These are phyloP conservation scores for Marronus borbonicus DNA, from an alignment of 2,888 invertebrate genomes.

Conservation along the genomic window DNA sequence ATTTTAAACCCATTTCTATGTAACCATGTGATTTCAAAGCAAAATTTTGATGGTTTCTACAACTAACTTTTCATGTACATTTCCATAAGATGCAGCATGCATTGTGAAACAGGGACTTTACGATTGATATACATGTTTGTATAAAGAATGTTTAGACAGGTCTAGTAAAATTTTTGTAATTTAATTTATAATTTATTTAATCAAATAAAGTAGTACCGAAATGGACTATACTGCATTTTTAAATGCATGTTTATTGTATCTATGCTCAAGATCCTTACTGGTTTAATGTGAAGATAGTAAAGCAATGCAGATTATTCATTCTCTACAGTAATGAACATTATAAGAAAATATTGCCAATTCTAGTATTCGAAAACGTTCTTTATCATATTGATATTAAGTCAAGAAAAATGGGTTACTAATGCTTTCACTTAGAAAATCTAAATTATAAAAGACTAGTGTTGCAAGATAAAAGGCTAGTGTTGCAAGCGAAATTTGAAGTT, in stretches of 20 bases:
- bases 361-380: background rate
- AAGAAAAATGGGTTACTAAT: background rate
- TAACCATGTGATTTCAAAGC: slow-evolving; percentile 8
- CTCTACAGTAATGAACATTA: background rate
- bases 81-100: background rate
- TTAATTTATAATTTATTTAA: slow-evolving; percentile 45
- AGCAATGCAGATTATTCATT: background rate
- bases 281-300: background rate
- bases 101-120: slow-evolving; percentile 35
- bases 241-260: slow-evolving; percentile 29
- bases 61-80: slow-evolving; percentile 10
- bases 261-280: slow-evolving; percentile 12
- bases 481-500: background rate
- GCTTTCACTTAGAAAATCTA: background rate
- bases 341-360: background rate
- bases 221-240: slow-evolving; percentile 28
- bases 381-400: background rate
- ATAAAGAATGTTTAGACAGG: slow-evolving; percentile 40
- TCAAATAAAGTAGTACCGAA: slow-evolving; percentile 31
- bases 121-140: slow-evolving; percentile 31
- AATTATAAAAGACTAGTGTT: background rate
- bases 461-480: background rate
- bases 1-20: slow-evolving; percentile 19
- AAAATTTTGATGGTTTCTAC: slow-evolving; percentile 14
- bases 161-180: slow-evolving; percentile 42